These are phyloP conservation scores for Scrobipalpa atriplicella DNA, from an alignment of 2,888 invertebrate genomes.

Conservation along the genomic window DNA sequence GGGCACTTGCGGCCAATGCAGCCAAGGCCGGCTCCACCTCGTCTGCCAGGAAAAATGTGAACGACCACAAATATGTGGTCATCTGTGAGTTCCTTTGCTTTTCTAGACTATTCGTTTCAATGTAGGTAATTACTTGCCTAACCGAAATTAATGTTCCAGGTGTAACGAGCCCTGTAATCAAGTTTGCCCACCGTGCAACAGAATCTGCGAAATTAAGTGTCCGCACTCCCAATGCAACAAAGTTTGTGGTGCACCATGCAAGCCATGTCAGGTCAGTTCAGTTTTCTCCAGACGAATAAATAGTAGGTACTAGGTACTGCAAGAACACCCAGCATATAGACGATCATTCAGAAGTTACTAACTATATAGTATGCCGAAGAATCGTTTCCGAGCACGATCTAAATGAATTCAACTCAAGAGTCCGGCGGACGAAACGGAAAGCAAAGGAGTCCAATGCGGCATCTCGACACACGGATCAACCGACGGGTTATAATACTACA, in stretches of 20 bases:
- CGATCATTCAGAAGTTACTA: too few species aligned
- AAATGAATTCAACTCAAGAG: not conserved
- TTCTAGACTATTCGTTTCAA: not conserved
- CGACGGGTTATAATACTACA: not conserved
- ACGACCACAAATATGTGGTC: conserved; percentile 83
- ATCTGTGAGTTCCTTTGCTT: conserved; percentile 64
- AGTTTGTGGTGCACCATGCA: conserved; percentile 78
- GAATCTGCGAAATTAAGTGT: conserved; percentile 74
- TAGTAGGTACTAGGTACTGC: not conserved
- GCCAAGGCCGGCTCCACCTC: conserved; percentile 83
- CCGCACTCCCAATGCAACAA: conserved; percentile 77
- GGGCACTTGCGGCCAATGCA: conserved; percentile 82
- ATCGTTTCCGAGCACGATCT: not conserved
- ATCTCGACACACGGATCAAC: too few species aligned
- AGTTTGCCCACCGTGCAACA: conserved; percentile 81
- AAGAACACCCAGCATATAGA: not conserved
- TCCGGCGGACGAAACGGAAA: too few species aligned
- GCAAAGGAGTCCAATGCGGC: too few species aligned
- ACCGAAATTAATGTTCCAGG: conserved; percentile 44
- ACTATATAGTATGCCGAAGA: too few species aligned
- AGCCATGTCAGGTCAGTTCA: conserved; percentile 66
- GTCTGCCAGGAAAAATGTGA: conserved; percentile 82
- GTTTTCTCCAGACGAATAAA: not conserved
- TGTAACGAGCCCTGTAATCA: conserved; percentile 81
- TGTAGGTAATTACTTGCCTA: too few species aligned